Conservation (phyloP, 2,113 vertebrate species). For the Phalacrocorax pelagicus region DNA sequence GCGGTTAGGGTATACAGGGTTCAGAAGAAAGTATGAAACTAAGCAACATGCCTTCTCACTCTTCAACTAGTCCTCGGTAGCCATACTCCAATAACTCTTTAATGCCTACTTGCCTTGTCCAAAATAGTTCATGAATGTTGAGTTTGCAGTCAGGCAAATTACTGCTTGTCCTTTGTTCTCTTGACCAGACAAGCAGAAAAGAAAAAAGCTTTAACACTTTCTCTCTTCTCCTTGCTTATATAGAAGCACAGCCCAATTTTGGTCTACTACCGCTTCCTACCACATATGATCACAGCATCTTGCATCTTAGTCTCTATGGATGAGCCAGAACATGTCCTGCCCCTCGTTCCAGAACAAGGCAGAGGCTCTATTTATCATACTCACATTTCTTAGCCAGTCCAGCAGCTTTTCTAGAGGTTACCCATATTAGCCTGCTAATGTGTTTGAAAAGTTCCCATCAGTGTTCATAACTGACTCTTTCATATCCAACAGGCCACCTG, state of each 20-base stretch:
- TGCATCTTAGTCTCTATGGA: not conserved
- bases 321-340: not conserved
- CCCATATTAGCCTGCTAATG: not conserved
- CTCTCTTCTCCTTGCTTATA: not conserved
- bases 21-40: not conserved
- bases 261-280: not conserved
- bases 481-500: not conserved
- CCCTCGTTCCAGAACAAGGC: accelerated
- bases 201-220: not conserved
- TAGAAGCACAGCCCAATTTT: not conserved
- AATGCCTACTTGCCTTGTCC: not conserved
- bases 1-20: not conserved
- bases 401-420: not conserved
- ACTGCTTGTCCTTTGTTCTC: not conserved
- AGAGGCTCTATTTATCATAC: not conserved
- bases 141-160: not conserved
- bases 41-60: not conserved
- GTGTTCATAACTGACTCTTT: not conserved
- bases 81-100: not conserved
- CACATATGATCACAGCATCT: not conserved
- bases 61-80: not conserved
- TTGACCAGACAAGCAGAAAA: not conserved
- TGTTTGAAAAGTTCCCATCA: not conserved
- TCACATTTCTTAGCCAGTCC: not conserved
- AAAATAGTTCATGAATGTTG: not conserved